Evolutionary conservation across 2,888 invertebrate genomes (phyloP).

Genomic region (Lordiphosa fenestrarum): DNA sequence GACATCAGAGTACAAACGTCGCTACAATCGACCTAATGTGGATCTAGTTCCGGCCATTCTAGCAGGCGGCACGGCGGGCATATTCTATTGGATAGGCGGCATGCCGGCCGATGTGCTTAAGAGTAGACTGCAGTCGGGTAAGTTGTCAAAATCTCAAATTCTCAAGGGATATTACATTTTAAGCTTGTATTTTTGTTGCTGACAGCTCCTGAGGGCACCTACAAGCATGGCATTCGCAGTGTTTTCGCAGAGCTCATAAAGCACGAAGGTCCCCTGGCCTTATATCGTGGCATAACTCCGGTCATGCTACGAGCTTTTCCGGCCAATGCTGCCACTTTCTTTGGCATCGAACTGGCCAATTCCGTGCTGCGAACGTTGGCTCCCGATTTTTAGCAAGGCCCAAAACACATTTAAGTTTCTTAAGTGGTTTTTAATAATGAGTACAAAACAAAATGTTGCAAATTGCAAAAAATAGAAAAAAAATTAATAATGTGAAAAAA

Average conservation of each 20-base stretch:
- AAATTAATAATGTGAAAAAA: constrained; percentile 19
- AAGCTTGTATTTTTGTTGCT: neutral
- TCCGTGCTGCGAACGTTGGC: constrained; percentile 84
- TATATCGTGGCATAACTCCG: constrained; percentile 92
- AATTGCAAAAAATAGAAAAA: constrained; percentile 11
- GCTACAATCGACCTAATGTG: constrained; percentile 80
- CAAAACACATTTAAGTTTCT: neutral
- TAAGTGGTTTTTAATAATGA: neutral
- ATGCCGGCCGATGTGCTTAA: constrained; percentile 99
- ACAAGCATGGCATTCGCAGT: constrained; percentile 93
- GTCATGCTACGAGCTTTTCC: constrained; percentile 99
- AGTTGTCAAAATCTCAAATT: constrained; percentile 1
- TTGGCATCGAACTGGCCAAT: constrained; percentile 92
- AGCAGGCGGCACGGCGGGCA: constrained; percentile 97
- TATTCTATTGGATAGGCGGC: constrained; percentile 96
- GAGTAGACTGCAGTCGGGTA: constrained; percentile 95
- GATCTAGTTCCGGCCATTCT: constrained; percentile 88
- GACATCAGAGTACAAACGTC: constrained; percentile 87
- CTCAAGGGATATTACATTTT: neutral
- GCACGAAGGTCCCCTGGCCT: constrained; percentile 91
- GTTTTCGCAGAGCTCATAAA: constrained; percentile 92
- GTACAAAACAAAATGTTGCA: constrained; percentile 15
- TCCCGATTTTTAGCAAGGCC: constrained; percentile 34
- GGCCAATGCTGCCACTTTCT: constrained; percentile 98
- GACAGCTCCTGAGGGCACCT: constrained; percentile 94